Evolutionary conservation across 2,888 invertebrate genomes (phyloP), one percentile per base, ranked within the genome.

Genomic region (Dysmachus trigonus): DNA sequence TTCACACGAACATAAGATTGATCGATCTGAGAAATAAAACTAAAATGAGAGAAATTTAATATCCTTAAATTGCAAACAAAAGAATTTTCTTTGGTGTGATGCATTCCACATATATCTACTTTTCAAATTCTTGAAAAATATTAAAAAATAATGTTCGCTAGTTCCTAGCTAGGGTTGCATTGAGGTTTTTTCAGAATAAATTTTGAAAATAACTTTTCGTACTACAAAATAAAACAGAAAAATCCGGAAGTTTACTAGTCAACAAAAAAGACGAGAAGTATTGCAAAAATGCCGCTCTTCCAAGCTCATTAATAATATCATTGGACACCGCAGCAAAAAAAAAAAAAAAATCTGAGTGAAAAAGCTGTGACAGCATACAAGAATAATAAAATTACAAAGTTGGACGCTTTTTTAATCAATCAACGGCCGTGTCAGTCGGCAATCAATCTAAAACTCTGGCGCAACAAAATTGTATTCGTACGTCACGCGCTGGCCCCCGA

Each of bases 341-440:
- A 4, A 71, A 38, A 74, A 15, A 27, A 73, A 76, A 76, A 76
- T 22, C 41, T 77, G 27, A 77, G 30, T 77, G 53, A 81, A 81
- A 81, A 53, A 81, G 30, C 81, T 31, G 47, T 83, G 72, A 83
- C 72, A 83, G 27, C 22, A 38, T 27, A 85, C 73, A 85, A 51
- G 53, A 73, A 62, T 76, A 85, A 85, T 72, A 81, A 72, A 85
- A 85, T 79, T 72, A 62, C 72, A 47, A 79, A 85, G 71, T 85
- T 51, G 77, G 85, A 79, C 47, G 79, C 53, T 35, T 85, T 85
- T 85, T 85, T 71, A 85, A 85, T 85, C 85, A 85, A 85, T 85
- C 85, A 85, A 71, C 79, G 62, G 71, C 79, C 79, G 53, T 73
- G 85, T 85, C 85, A 79, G 71, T 72, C 30, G 33, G 77, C 79